A percentile compares a stretch with the other conserved stretches of the same genome.
phyloP scores from a whole-genome alignment of 2,797 vertebrate species.

The Peromyscus nudipes region DNA sequence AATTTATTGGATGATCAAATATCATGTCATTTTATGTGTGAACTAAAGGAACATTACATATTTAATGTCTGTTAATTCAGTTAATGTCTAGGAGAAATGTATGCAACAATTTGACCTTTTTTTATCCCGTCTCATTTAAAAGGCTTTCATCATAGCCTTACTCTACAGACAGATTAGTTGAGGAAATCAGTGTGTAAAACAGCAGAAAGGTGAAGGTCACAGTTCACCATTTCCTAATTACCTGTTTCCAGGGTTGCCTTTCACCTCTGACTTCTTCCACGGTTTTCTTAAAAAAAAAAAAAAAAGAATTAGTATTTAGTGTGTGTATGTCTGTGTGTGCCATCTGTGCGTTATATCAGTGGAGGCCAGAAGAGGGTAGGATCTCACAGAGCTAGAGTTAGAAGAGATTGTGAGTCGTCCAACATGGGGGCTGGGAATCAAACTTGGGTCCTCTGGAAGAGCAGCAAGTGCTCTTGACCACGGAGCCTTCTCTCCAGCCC shows the following conservation, averaged over 20 bases:
- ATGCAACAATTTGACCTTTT: constrained; percentile 6
- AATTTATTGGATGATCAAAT: constrained; percentile 45
- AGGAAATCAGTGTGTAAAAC: neutral
- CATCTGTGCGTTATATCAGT: neutral
- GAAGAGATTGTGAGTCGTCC: neutral
- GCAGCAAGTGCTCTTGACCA: neutral
- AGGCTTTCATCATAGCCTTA: neutral
- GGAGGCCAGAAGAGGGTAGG: neutral
- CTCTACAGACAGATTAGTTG: constrained; percentile 19
- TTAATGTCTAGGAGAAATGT: neutral
- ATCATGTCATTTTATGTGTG: neutral
- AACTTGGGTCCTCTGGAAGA: neutral
- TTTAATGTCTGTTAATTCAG: neutral
- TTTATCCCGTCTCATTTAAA: constrained; percentile 14
- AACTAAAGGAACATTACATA: neutral
- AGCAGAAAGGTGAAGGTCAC: neutral
- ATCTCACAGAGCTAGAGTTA: neutral
- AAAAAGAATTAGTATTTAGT: neutral
- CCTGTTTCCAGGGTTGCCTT: neutral
- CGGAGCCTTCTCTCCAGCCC: neutral
- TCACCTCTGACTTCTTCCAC: neutral
- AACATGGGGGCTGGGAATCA: neutral
- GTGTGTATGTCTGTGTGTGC: neutral
- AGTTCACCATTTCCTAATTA: neutral
- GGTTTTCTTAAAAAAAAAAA: neutral